phyloP scores from a whole-genome alignment of 2,888 invertebrate species.

The Catocala fraxini region DNA sequence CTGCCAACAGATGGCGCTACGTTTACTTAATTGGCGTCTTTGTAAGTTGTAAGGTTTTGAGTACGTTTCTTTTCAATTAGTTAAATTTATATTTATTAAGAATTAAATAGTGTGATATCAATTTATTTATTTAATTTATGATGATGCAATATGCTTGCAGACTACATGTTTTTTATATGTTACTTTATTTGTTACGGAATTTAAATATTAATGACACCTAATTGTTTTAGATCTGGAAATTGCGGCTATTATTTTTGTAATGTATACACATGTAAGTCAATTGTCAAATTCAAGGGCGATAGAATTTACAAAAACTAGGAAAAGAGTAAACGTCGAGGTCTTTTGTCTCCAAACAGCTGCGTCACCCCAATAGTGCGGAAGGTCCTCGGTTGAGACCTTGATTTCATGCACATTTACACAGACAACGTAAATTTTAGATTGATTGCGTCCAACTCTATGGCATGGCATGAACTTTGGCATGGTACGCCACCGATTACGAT shows the following conservation, averaged over 20 bases:
- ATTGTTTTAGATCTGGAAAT: too few species aligned
- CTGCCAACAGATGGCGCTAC: constrained; percentile 62
- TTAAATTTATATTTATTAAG: too few species aligned
- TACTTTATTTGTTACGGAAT: too few species aligned
- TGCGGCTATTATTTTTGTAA: neutral
- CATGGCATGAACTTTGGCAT: too few species aligned
- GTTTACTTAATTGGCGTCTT: neutral
- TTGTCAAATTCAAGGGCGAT: constrained; percentile 73
- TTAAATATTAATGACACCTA: too few species aligned
- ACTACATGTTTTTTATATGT: too few species aligned
- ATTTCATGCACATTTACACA: constrained; percentile 53
- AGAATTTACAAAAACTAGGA: constrained; percentile 79
- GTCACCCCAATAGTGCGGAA: constrained; percentile 75
- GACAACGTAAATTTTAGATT: constrained; percentile 44
- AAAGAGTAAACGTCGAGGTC: constrained; percentile 74
- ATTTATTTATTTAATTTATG: too few species aligned
- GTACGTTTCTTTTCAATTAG: too few species aligned
- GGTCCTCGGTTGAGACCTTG: constrained; percentile 68
- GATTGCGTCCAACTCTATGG: constrained; percentile 21
- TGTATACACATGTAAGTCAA: constrained; percentile 51
- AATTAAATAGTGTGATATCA: too few species aligned
- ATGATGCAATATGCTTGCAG: too few species aligned
- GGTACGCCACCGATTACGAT: too few species aligned
- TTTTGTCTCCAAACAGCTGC: constrained; percentile 72
- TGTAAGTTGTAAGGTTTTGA: too few species aligned